Evolutionary conservation across 2,888 invertebrate species (phyloP).

Genomic region (Platynereis dumerilii): DNA sequence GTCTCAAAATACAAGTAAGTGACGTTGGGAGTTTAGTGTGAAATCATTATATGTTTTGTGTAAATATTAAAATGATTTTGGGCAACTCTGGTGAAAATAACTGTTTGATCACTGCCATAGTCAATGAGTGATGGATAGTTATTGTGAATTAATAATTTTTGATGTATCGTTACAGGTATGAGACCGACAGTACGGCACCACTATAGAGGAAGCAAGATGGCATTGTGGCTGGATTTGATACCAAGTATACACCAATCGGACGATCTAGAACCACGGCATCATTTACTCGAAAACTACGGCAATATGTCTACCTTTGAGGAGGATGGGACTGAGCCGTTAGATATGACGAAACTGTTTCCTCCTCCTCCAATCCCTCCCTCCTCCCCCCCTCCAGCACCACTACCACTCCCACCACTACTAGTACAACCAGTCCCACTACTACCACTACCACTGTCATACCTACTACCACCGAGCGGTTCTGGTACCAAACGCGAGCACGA

Average conservation of each 20-base stretch:
- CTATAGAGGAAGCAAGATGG: conserved; percentile 92
- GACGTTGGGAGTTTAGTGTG: too few relatives aligned
- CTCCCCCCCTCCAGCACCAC: conserved; percentile 31
- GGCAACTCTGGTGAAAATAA: too few relatives aligned
- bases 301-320: conserved; percentile 90
- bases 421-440: conserved; percentile 16
- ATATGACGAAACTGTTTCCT: conserved; percentile 40
- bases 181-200: conserved; percentile 91
- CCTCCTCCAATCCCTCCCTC: conserved; percentile 54
- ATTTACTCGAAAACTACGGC: conserved; percentile 82
- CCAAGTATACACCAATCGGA: conserved; percentile 85
- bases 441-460: neutral
- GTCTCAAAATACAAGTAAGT: too few relatives aligned
- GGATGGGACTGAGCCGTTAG: conserved; percentile 20
- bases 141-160: neutral
- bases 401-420: conserved; percentile 13
- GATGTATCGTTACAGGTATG: conserved; percentile 71
- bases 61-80: too few relatives aligned
- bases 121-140: too few relatives aligned
- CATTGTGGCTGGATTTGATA: conserved; percentile 93
- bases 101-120: too few relatives aligned
- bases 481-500: neutral
- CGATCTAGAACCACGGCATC: conserved; percentile 83
- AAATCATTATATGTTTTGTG: too few relatives aligned
- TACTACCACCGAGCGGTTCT: conserved; percentile 12